Conservation (phyloP, 2,113 vertebrate genomes). For the Aegypius monachus region DNA sequence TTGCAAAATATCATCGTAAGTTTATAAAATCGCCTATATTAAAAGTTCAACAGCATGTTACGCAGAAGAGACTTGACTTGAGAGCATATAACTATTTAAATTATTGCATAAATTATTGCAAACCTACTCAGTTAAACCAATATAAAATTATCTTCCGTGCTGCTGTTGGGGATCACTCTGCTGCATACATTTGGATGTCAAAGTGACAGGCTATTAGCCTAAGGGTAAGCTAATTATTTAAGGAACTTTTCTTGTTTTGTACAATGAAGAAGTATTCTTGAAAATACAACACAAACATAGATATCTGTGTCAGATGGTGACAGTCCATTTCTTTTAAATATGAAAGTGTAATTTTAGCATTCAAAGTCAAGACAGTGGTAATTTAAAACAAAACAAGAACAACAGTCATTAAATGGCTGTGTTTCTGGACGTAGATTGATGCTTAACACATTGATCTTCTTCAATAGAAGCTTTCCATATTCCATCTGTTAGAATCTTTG, state of each 20-base stretch:
- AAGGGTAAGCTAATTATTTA: slow-evolving; percentile 55
- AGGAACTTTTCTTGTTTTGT: slow-evolving; percentile 47
- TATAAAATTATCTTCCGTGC: slow-evolving; percentile 15
- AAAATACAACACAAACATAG: slow-evolving; percentile 24
- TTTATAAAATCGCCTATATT: background rate
- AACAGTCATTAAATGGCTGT: slow-evolving; percentile 51
- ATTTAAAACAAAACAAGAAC: slow-evolving; percentile 51
- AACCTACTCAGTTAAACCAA: slow-evolving; percentile 3
- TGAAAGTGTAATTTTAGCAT: slow-evolving; percentile 1
- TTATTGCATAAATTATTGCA: slow-evolving; percentile 36
- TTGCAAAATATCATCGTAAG: background rate
- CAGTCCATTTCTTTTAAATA: background rate
- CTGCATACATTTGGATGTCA: slow-evolving; percentile 44
- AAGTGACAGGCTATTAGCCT: slow-evolving; percentile 40
- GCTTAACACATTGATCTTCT: slow-evolving; percentile 69
- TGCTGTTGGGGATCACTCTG: slow-evolving; percentile 10
- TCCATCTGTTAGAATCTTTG: slow-evolving; percentile 77
- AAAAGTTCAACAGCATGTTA: background rate
- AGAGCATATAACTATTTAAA: background rate
- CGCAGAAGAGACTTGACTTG: background rate
- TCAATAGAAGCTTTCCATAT: slow-evolving; percentile 73
- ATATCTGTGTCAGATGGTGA: slow-evolving; percentile 18
- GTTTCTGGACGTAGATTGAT: slow-evolving; percentile 64
- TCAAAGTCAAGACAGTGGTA: slow-evolving; percentile 21
- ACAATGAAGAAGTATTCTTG: background rate